These are phyloP conservation scores for Chaetops frenatus DNA, from an alignment of 2,113 vertebrate species.

Conservation along the genomic window DNA sequence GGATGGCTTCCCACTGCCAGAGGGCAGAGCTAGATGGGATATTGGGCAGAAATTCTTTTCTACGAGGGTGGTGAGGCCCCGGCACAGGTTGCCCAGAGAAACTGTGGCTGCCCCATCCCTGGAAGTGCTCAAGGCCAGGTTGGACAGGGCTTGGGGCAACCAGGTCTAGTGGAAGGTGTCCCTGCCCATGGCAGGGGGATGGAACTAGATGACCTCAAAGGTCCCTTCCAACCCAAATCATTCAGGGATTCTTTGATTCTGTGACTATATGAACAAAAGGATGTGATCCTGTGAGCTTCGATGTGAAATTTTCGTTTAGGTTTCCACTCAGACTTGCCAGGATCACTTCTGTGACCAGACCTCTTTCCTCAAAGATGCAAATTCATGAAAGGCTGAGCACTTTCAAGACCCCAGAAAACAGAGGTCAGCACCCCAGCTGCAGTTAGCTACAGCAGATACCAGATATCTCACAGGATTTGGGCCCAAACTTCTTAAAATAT, in stretches of 20 bases:
- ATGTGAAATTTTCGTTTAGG: background rate
- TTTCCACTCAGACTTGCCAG: background rate
- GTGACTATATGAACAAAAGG: background rate
- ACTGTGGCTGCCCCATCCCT: background rate
- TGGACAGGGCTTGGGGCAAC: background rate
- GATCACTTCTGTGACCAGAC: background rate
- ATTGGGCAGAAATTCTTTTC: background rate
- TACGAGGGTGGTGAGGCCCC: background rate
- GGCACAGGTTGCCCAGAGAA: background rate
- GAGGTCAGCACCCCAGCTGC: background rate
- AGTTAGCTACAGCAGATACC: background rate
- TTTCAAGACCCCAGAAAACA: background rate
- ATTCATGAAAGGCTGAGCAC: background rate
- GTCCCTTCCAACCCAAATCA: background rate
- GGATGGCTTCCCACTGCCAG: background rate
- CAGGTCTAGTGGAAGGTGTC: background rate
- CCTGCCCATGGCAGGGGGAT: background rate
- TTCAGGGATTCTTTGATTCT: background rate
- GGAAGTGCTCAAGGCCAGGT: accelerated
- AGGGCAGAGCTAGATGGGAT: background rate
- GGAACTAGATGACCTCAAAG: background rate
- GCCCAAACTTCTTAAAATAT: background rate
- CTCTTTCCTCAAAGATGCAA: background rate
- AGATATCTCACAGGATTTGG: background rate
- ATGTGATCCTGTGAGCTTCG: background rate